phyloP scores from a whole-genome alignment of 1,140 invertebrate genomes.

The Ceratosolen fusciceps region DNA sequence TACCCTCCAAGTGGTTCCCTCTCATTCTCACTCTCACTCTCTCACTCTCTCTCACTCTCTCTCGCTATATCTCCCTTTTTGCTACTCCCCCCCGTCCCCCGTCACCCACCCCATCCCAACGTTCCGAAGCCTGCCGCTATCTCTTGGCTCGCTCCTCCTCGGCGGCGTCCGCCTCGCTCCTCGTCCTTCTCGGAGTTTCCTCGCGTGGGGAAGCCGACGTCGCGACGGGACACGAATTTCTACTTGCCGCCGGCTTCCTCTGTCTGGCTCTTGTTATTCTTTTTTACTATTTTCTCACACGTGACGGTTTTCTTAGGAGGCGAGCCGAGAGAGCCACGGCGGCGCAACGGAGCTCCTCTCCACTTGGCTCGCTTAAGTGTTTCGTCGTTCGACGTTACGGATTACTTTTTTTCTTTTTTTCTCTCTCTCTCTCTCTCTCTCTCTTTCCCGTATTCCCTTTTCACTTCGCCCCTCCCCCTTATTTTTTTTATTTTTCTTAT shows the following conservation, averaged over 20 bases:
- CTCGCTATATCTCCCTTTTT: not conserved
- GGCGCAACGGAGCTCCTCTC: too few species aligned
- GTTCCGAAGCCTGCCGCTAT: not conserved
- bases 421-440: not conserved
- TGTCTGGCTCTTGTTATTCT: slow-evolving; percentile 16
- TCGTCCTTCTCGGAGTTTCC: slow-evolving; percentile 39
- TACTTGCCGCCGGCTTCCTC: slow-evolving; percentile 53
- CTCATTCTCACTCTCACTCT: slow-evolving; percentile 35
- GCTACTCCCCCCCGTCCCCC: slow-evolving; percentile 12
- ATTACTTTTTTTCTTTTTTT: slow-evolving; percentile 17
- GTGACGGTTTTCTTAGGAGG: slow-evolving; percentile 29
- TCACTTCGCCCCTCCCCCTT: too few species aligned
- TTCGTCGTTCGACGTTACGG: slow-evolving; percentile 12
- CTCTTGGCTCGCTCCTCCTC: too few species aligned
- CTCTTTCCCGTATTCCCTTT: too few species aligned
- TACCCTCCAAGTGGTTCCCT: slow-evolving; percentile 28
- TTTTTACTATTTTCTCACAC: slow-evolving; percentile 35
- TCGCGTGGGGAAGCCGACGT: slow-evolving; percentile 44
- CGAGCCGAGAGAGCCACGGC: not conserved
- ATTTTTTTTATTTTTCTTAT: too few species aligned
- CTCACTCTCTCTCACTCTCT: not conserved
- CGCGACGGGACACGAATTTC: slow-evolving; percentile 60
- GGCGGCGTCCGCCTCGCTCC: too few species aligned
- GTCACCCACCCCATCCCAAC: not conserved
- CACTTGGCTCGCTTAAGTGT: slow-evolving; percentile 36